Conservation (phyloP, 1,140 invertebrate genomes). For the Notospermus geniculatus region DNA sequence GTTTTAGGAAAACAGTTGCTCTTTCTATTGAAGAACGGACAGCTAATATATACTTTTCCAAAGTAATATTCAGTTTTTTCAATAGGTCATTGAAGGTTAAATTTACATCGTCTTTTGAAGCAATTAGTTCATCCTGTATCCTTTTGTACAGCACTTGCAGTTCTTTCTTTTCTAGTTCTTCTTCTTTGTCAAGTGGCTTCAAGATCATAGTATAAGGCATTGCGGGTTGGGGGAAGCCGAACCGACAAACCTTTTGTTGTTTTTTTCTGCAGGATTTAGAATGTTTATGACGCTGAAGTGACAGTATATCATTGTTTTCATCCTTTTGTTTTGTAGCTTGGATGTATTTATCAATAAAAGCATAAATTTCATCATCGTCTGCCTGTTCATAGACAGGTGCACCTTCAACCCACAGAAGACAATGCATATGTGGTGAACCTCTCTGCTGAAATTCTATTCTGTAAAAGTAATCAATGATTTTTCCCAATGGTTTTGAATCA, state of each 20-base stretch:
- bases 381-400: constrained; percentile 30
- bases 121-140: background rate
- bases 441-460: constrained; percentile 57
- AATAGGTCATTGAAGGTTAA: constrained; percentile 15
- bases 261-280: constrained; percentile 25
- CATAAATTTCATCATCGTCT: constrained; percentile 9
- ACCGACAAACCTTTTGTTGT: constrained; percentile 25
- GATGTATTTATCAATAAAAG: constrained; percentile 27
- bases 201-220: constrained; percentile 24
- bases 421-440: constrained; percentile 55
- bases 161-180: background rate
- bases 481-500: constrained; percentile 20
- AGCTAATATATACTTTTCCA: constrained; percentile 23
- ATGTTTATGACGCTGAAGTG: constrained; percentile 28
- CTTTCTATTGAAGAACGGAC: constrained; percentile 23
- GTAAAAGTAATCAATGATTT: constrained; percentile 32
- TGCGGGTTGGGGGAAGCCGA: constrained; percentile 26
- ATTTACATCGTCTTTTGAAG: background rate
- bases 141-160: background rate
- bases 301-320: background rate
- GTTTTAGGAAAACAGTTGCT: constrained; percentile 21
- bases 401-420: constrained; percentile 52
- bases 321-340: constrained; percentile 11
- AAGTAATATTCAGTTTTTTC: constrained; percentile 13
- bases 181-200: constrained; percentile 10